Evolutionary conservation across 2,888 invertebrate genomes (phyloP).

Genomic region (Physocephala rufipes): DNA sequence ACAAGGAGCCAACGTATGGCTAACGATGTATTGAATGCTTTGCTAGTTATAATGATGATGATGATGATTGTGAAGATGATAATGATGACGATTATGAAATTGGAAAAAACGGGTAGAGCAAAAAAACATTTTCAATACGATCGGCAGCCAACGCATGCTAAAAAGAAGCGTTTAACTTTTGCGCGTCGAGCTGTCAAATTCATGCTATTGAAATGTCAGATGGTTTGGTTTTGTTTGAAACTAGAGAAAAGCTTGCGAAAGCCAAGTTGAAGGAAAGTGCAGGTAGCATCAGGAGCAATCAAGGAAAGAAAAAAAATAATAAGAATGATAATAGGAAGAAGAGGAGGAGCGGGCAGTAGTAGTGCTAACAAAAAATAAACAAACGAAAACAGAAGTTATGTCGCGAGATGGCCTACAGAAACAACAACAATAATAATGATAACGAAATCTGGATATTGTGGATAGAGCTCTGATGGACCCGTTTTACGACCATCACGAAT

Average conservation of each 20-base stretch:
- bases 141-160: slow-evolving; percentile 16
- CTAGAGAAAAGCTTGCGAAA: neutral
- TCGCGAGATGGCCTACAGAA: slow-evolving; percentile 18
- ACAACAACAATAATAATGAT: slow-evolving; percentile 22
- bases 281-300: slow-evolving; percentile 17
- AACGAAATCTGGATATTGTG: slow-evolving; percentile 38
- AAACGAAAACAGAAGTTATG: slow-evolving; percentile 3
- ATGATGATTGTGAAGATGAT: neutral
- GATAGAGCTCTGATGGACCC: slow-evolving; percentile 31
- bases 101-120: neutral
- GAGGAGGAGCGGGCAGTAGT: slow-evolving; percentile 18
- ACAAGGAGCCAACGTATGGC: no score
- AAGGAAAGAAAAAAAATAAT: slow-evolving; percentile 16
- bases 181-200: slow-evolving; percentile 65
- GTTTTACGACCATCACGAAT: slow-evolving; percentile 30
- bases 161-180: slow-evolving; percentile 37
- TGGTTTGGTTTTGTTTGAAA: slow-evolving; percentile 9
- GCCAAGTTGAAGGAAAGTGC: neutral
- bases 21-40: no score
- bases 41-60: neutral
- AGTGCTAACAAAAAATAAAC: neutral
- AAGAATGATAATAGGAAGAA: slow-evolving; percentile 23
- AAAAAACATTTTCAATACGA: slow-evolving; percentile 9
- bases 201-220: slow-evolving; percentile 65
- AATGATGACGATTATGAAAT: neutral